A percentile compares a stretch with the other conserved stretches of the same genome.
Conservation (phyloP, 2,888 invertebrate species). For the Lysandra bellargus region DNA sequence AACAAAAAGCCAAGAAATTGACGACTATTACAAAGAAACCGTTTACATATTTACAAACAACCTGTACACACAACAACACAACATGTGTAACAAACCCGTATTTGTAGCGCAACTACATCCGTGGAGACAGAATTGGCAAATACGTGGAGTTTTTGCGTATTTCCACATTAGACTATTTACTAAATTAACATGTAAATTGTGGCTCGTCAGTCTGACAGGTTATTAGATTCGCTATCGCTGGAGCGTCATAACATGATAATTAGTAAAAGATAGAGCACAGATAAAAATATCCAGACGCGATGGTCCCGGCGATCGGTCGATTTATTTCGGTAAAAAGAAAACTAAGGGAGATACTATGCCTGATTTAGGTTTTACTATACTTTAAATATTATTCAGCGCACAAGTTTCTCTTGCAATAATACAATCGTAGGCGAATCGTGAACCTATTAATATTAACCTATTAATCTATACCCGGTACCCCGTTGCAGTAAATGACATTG, state of each 20-base stretch:
- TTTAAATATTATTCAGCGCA: not conserved
- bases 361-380: not conserved
- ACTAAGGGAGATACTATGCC: not conserved
- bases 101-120: not conserved
- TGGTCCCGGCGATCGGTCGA: not conserved
- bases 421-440: not conserved
- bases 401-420: not conserved
- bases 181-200: constrained; percentile 20
- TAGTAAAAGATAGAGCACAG: constrained; percentile 29
- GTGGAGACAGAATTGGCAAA: not conserved
- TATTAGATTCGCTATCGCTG: constrained; percentile 30
- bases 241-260: constrained; percentile 32
- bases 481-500: no score
- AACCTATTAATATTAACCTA: no score
- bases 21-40: not conserved
- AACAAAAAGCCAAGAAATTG: not conserved
- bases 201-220: constrained; percentile 15
- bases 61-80: no score
- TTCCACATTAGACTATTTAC: not conserved
- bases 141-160: not conserved
- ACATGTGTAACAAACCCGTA: no score
- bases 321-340: not conserved
- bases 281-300: constrained; percentile 34
- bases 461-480: no score
- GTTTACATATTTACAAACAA: constrained; percentile 9